phyloP scores from a whole-genome alignment of 1,140 invertebrate genomes.

The Listronotus bonariensis region DNA sequence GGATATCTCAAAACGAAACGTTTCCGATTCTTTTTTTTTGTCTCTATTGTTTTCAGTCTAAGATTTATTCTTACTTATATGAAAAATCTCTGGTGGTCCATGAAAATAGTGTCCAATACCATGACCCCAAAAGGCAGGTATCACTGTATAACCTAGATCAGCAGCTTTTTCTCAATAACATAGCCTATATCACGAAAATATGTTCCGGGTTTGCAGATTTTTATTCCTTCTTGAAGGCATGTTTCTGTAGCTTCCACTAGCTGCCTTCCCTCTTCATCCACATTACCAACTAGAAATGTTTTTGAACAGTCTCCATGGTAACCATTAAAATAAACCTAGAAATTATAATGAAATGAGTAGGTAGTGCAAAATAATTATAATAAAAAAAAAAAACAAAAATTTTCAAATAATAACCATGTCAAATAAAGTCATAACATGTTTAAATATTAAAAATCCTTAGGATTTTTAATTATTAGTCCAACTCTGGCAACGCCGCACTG shows the following conservation, averaged over 20 bases:
- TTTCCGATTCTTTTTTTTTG: no score
- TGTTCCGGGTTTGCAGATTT: constrained; percentile 75
- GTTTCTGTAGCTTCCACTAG: constrained; percentile 73
- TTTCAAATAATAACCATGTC: no score
- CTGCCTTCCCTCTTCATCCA: constrained; percentile 72
- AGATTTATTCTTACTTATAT: constrained; percentile 62
- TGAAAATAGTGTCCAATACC: constrained; percentile 94
- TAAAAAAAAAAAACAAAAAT: no score
- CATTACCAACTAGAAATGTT: constrained; percentile 82
- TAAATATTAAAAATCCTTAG: no score
- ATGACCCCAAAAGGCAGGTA: constrained; percentile 86
- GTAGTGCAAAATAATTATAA: no score
- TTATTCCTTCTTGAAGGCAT: constrained; percentile 76
- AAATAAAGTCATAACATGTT: no score
- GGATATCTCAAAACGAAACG: no score
- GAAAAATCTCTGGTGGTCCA: constrained; percentile 86
- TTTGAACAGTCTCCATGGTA: constrained; percentile 93
- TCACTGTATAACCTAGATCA: constrained; percentile 66
- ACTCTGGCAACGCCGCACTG: no score
- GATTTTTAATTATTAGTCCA: no score
- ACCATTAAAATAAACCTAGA: constrained; percentile 80
- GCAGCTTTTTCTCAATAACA: constrained; percentile 68
- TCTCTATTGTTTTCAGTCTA: no score
- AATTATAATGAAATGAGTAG: no score
- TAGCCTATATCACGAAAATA: constrained; percentile 76